Conservation (phyloP, 2,797 vertebrate species). For the Galaxias olidus region DNA sequence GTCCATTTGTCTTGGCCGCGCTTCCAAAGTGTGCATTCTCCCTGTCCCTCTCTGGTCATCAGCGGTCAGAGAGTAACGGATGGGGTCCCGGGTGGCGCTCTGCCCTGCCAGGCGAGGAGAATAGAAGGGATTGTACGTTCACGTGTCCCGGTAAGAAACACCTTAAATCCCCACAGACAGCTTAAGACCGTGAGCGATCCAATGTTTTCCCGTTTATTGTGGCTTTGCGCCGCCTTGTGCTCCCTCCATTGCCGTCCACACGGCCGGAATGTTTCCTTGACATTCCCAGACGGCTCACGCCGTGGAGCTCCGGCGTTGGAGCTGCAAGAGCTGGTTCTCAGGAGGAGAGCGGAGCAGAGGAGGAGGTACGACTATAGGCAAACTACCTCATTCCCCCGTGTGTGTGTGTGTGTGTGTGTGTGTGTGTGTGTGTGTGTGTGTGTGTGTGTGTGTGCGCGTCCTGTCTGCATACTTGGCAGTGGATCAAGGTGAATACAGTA, state of each 20-base stretch:
- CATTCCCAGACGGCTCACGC: constrained; percentile 23
- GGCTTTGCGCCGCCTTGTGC: too few relatives aligned
- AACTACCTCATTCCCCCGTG: constrained; percentile 52
- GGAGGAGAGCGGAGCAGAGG: constrained; percentile 36
- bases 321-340: constrained; percentile 1
- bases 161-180: too few relatives aligned
- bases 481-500: constrained; percentile 80
- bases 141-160: too few relatives aligned
- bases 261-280: too few relatives aligned
- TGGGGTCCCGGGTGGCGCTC: constrained; percentile 34
- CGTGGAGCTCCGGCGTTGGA: constrained; percentile 39
- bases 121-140: too few relatives aligned
- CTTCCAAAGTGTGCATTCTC: constrained; percentile 64
- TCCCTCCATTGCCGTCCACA: too few relatives aligned
- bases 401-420: too few relatives aligned
- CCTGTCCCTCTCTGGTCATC: constrained; percentile 57
- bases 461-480: constrained; percentile 77
- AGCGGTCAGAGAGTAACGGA: constrained; percentile 54
- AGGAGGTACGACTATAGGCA: constrained; percentile 41
- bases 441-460: too few relatives aligned
- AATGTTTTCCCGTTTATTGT: too few relatives aligned
- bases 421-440: too few relatives aligned
- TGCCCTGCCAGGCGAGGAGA: background rate
- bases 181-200: too few relatives aligned
- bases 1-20: constrained; percentile 58